Conservation (phyloP, 2,888 invertebrate species). For the Maniola hyperantus region DNA sequence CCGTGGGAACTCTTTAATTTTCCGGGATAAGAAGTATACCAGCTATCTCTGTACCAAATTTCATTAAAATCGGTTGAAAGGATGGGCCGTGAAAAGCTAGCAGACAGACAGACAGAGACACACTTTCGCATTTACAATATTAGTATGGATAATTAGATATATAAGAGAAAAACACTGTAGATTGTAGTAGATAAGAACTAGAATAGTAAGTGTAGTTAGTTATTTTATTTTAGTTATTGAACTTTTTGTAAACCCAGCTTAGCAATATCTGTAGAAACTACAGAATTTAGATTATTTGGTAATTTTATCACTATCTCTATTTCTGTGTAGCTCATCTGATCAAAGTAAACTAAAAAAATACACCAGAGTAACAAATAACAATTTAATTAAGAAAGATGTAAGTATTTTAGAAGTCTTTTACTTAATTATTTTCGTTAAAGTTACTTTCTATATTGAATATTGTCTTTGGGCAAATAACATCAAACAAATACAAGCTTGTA, state of each 20-base stretch:
- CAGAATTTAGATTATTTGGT: neutral
- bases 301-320: neutral
- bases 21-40: too few relatives aligned
- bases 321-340: too few relatives aligned
- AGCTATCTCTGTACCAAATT: too few relatives aligned
- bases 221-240: neutral
- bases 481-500: neutral
- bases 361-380: neutral
- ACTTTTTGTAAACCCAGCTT: neutral
- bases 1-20: too few relatives aligned
- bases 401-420: neutral
- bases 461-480: neutral
- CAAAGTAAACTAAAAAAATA: too few relatives aligned
- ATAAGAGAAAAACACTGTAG: too few relatives aligned
- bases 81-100: too few relatives aligned
- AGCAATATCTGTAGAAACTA: neutral
- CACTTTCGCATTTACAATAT: too few relatives aligned
- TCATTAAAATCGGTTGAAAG: too few relatives aligned
- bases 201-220: neutral
- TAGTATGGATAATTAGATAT: too few relatives aligned
- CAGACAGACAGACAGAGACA: too few relatives aligned
- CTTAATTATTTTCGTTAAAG: neutral
- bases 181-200: too few relatives aligned
- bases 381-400: neutral
- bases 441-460: neutral